phyloP scores from a whole-genome alignment of 2,888 invertebrate species.

The Crioceris asparagi region DNA sequence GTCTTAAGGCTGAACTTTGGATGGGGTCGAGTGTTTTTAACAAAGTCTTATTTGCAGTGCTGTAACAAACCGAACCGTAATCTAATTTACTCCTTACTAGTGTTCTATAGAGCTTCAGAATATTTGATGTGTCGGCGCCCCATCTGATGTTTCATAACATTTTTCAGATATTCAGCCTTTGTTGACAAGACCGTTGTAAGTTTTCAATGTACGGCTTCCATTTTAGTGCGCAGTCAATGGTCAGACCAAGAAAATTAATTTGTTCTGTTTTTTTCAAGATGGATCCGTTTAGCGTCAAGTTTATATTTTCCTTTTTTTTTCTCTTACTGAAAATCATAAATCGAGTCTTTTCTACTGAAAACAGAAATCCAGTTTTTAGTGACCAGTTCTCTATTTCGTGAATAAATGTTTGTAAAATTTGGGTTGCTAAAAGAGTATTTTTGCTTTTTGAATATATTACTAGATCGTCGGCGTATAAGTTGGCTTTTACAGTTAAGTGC shows the following conservation, averaged over 20 bases:
- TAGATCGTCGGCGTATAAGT: too few species aligned
- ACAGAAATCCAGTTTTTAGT: too few species aligned
- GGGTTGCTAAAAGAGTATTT: neutral
- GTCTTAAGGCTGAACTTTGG: constrained; percentile 3
- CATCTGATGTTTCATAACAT: constrained; percentile 1
- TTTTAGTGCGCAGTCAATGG: constrained; percentile 2
- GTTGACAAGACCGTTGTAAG: neutral
- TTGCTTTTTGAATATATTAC: too few species aligned
- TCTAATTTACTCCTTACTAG: constrained; percentile 3
- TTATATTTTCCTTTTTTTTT: neutral
- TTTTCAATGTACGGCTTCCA: constrained; percentile 4
- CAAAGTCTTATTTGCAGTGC: constrained; percentile 3
- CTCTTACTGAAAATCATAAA: neutral
- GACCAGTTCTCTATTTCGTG: neutral
- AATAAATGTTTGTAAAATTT: neutral
- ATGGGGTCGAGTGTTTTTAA: constrained; percentile 3
- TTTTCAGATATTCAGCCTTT: constrained; percentile 2
- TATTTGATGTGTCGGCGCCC: constrained; percentile 3
- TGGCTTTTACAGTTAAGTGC: too few species aligned
- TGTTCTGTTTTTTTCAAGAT: neutral
- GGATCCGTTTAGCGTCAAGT: neutral
- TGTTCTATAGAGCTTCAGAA: constrained; percentile 1
- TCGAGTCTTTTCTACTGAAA: too few species aligned
- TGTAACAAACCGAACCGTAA: constrained; percentile 1
- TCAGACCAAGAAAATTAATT: constrained; percentile 3